Evolutionary conservation across 2,797 vertebrate genomes (phyloP).

Genomic region (Harpagifer antarcticus): DNA sequence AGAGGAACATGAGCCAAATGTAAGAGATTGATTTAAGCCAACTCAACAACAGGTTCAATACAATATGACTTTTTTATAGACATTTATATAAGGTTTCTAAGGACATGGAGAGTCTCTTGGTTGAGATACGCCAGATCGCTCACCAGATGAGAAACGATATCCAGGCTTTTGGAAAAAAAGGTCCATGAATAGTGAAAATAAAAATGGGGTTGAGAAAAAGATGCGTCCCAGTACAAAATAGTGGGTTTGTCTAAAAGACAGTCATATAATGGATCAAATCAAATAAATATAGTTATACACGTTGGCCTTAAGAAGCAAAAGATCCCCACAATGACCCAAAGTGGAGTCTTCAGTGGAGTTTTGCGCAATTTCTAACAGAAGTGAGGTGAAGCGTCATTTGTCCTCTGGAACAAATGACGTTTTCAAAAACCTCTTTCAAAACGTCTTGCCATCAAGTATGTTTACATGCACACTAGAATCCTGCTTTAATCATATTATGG

Average conservation of each 20-base stretch:
- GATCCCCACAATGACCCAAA: too few relatives aligned
- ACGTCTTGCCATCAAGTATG: neutral
- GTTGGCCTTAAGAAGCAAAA: too few relatives aligned
- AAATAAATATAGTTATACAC: too few relatives aligned
- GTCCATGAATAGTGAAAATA: accelerated
- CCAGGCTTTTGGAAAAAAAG: neutral
- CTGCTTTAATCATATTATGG: neutral
- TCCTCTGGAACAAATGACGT: too few relatives aligned
- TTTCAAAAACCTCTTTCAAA: neutral
- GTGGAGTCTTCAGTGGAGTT: too few relatives aligned
- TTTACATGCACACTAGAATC: neutral
- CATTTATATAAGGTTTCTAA: neutral
- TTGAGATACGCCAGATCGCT: too few relatives aligned
- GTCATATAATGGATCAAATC: too few relatives aligned
- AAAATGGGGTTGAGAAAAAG: neutral
- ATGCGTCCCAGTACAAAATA: neutral
- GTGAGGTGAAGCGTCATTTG: too few relatives aligned
- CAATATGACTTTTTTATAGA: neutral
- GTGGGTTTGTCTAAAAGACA: too few relatives aligned
- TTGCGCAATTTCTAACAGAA: neutral
- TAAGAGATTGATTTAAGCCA: neutral
- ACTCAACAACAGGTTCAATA: neutral
- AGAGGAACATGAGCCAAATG: neutral
- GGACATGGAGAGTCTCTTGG: too few relatives aligned
- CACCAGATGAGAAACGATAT: too few relatives aligned